Conservation (phyloP, 64 coral and sea anemone species). For the Dendrophyllia cribrosa region DNA sequence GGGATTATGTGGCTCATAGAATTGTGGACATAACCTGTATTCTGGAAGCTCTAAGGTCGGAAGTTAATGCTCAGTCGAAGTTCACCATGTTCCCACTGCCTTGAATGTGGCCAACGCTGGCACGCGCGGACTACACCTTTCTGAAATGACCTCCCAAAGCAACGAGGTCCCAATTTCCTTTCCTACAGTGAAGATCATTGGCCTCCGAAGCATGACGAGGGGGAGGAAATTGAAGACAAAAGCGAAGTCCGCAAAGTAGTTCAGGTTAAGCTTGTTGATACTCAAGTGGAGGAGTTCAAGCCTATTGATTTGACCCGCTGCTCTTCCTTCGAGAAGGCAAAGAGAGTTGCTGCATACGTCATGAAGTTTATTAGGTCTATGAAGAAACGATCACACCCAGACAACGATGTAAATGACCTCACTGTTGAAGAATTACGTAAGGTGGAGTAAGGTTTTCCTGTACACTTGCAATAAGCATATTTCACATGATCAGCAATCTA, state of each 20-base stretch:
- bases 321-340: constrained; percentile 21
- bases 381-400: neutral
- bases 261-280: neutral
- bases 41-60: neutral
- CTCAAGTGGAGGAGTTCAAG: neutral
- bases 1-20: constrained; percentile 53
- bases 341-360: constrained; percentile 9
- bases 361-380: neutral
- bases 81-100: constrained; percentile 12
- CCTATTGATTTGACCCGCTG: neutral
- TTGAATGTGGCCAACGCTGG: constrained; percentile 42
- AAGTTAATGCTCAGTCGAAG: neutral
- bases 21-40: constrained; percentile 21
- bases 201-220: constrained; percentile 2
- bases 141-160: constrained; percentile 33
- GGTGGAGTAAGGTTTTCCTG: constrained; percentile 1
- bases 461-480: too few relatives aligned
- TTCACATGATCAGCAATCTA: too few relatives aligned
- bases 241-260: neutral
- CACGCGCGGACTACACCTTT: constrained; percentile 13
- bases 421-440: neutral
- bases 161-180: constrained; percentile 19
- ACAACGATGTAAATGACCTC: too few relatives aligned
- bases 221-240: constrained; percentile 13
- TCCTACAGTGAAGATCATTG: constrained; percentile 24